phyloP scores from a whole-genome alignment of 2,797 vertebrate species.

The Taeniopygia guttata region DNA sequence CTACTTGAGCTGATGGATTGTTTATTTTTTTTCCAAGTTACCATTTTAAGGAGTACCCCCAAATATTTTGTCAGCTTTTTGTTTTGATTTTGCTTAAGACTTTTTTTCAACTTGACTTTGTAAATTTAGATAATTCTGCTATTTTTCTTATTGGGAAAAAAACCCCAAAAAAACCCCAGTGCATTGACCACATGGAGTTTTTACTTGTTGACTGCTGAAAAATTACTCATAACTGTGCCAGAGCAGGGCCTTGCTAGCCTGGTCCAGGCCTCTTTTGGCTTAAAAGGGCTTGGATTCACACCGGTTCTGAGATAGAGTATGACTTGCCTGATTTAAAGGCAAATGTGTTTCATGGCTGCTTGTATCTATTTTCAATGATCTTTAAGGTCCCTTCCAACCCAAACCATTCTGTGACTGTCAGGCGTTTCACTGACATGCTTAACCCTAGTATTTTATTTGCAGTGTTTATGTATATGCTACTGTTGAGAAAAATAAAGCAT shows the following conservation, averaged over 20 bases:
- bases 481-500: not conserved
- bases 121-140: not conserved
- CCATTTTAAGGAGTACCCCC: not conserved
- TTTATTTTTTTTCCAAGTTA: not conserved
- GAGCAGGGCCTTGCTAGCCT: not conserved
- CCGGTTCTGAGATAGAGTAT: rapidly evolving
- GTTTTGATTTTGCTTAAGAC: not conserved
- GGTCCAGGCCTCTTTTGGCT: not conserved
- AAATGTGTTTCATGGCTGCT: not conserved
- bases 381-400: not conserved
- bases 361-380: not conserved
- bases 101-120: not conserved
- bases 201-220: not conserved
- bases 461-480: not conserved
- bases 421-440: not conserved
- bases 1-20: not conserved
- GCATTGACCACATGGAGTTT: not conserved
- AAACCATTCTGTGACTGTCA: not conserved
- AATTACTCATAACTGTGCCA: not conserved
- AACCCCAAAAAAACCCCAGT: not conserved
- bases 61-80: not conserved
- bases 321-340: not conserved
- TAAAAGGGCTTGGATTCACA: not conserved
- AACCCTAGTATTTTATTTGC: not conserved
- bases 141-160: not conserved